Percentiles rank a stretch among this genome's conserved stretches.
These are phyloP conservation scores for Thalassaphorura encarpata DNA, from an alignment of 1,140 invertebrate species.

Conservation along the genomic window DNA sequence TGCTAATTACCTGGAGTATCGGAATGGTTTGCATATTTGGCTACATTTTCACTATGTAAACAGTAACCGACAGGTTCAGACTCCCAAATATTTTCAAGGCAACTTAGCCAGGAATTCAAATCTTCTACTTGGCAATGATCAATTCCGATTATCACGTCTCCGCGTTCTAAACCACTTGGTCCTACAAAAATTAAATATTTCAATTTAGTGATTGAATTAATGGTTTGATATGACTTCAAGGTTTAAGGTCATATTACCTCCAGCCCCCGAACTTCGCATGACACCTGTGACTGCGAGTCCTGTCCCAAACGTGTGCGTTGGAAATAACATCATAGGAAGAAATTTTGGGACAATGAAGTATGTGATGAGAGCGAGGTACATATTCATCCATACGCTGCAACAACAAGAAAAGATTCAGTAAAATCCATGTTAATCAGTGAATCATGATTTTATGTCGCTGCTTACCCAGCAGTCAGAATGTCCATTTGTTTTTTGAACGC, in stretches of 20 bases:
- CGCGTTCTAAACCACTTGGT: conserved; percentile 22
- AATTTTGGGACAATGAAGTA: conserved; percentile 29
- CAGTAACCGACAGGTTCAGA: conserved; percentile 27
- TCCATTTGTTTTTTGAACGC: conserved; percentile 28
- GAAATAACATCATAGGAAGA: conserved; percentile 24
- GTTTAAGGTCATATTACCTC: conserved; percentile 21
- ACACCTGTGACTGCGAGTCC: conserved; percentile 29
- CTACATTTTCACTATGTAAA: conserved; percentile 17
- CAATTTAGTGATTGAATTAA: no score
- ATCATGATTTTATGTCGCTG: not conserved
- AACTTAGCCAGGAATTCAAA: conserved; percentile 27
- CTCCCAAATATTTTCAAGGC: conserved; percentile 30
- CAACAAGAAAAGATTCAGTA: no score
- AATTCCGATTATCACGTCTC: conserved; percentile 30
- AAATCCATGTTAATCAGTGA: conserved; percentile 26
- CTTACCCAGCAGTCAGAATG: conserved; percentile 19
- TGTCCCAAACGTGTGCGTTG: conserved; percentile 26
- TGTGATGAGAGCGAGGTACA: conserved; percentile 24
- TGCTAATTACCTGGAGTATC: conserved; percentile 20
- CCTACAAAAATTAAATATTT: conserved; percentile 18
- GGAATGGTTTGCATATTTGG: conserved; percentile 28
- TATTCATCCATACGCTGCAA: conserved; percentile 35
- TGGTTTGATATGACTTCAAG: not conserved
- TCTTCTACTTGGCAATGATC: conserved; percentile 27
- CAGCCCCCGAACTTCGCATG: conserved; percentile 23